Evolutionary conservation across 2,888 invertebrate species (phyloP).

Genomic region (Hetaerina titia): DNA sequence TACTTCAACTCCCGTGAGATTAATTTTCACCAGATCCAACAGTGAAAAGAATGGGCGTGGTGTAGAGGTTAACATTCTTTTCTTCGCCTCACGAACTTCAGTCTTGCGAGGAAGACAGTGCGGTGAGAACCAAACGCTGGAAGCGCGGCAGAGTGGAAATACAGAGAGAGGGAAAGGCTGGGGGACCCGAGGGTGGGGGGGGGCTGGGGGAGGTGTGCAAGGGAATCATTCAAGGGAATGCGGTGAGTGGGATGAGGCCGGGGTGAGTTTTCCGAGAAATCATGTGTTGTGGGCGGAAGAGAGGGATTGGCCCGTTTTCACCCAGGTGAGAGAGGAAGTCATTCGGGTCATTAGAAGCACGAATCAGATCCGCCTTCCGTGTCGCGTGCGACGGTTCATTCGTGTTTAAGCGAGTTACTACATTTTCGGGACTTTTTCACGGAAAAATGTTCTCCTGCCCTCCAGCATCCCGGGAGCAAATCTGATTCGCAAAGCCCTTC

Average conservation of each 20-base stretch:
- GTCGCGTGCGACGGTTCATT: background rate
- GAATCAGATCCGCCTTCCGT: constrained; percentile 29
- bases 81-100: background rate
- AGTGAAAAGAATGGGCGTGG: background rate
- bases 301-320: background rate
- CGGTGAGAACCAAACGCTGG: background rate
- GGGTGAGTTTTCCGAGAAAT: constrained; percentile 7
- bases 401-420: background rate
- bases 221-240: background rate
- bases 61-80: background rate
- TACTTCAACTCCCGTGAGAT: background rate
- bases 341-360: constrained; percentile 54
- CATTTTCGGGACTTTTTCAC: background rate
- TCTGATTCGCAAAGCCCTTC: background rate
- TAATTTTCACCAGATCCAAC: background rate
- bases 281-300: background rate
- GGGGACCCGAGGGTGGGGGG: background rate
- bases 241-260: background rate
- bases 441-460: background rate
- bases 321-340: background rate
- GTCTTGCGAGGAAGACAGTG: background rate
- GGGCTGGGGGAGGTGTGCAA: background rate
- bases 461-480: background rate
- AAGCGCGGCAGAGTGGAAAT: background rate
- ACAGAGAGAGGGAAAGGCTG: background rate